These are phyloP conservation scores for Meloidogyne floridensis DNA, from an alignment of 1,140 invertebrate species.

Conservation along the genomic window DNA sequence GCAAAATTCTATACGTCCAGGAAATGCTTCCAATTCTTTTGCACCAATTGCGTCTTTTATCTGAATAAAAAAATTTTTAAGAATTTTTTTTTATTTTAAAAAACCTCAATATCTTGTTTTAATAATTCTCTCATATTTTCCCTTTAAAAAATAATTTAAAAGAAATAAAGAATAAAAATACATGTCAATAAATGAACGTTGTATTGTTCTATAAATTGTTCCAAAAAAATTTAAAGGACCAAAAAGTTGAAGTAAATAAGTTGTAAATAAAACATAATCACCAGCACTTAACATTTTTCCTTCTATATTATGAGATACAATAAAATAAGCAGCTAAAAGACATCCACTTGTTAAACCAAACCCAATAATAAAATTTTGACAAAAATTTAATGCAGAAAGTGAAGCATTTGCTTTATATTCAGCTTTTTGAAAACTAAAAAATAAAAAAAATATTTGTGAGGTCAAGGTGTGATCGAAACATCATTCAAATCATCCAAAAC, in stretches of 20 bases:
- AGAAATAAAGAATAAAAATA: neutral
- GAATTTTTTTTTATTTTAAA: neutral
- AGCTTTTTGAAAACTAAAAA: slow-evolving; percentile 72
- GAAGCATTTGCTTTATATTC: slow-evolving; percentile 84
- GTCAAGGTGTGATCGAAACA: slow-evolving; percentile 60
- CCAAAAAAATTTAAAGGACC: slow-evolving; percentile 94
- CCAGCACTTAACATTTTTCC: slow-evolving; percentile 76
- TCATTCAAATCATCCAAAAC: too few species aligned
- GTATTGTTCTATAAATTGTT: slow-evolving; percentile 94
- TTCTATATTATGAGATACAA: slow-evolving; percentile 70
- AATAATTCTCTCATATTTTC: slow-evolving; percentile 98
- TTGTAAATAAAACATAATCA: slow-evolving; percentile 90
- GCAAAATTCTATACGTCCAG: slow-evolving; percentile 82
- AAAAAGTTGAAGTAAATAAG: slow-evolving; percentile 93
- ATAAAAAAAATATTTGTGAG: slow-evolving; percentile 72
- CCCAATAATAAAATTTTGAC: slow-evolving; percentile 69
- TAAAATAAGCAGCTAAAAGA: slow-evolving; percentile 82
- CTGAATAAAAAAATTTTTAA: slow-evolving; percentile 42
- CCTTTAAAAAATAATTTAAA: neutral
- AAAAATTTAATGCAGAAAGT: slow-evolving; percentile 67
- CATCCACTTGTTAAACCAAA: slow-evolving; percentile 82
- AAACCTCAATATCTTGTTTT: slow-evolving; percentile 77
- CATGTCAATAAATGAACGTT: slow-evolving; percentile 97
- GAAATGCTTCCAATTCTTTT: slow-evolving; percentile 74
- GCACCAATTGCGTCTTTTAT: slow-evolving; percentile 78